Evolutionary conservation across 1,140 invertebrate genomes (phyloP).

Genomic region (Dendroctonus valens): DNA sequence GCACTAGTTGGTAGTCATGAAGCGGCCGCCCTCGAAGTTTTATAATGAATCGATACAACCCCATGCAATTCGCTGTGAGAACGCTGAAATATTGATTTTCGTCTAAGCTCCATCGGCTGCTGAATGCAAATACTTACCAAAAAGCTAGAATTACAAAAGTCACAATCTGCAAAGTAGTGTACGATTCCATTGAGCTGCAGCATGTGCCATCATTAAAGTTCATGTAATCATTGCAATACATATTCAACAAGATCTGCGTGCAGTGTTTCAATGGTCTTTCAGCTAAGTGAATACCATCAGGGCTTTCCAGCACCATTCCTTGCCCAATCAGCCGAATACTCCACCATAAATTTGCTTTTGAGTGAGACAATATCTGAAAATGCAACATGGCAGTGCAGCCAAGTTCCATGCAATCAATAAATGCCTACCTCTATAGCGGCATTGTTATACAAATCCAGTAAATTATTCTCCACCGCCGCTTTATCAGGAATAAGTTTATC

Average conservation of each 20-base stretch:
- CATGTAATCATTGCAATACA: conserved; percentile 98
- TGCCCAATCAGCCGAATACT: conserved; percentile 78
- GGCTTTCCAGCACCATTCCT: conserved; percentile 68
- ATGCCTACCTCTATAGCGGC: conserved; percentile 68
- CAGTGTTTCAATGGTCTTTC: conserved; percentile 63
- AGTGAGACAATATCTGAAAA: conserved; percentile 57
- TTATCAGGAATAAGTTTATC: conserved; percentile 63
- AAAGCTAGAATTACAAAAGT: conserved; percentile 77
- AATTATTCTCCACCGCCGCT: conserved; percentile 73
- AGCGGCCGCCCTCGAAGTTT: conserved; percentile 50
- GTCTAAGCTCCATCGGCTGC: background rate
- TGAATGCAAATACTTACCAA: conserved; percentile 61
- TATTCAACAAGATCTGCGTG: conserved; percentile 90
- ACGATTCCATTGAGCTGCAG: conserved; percentile 84
- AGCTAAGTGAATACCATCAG: conserved; percentile 66
- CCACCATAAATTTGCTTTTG: conserved; percentile 76
- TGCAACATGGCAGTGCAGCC: background rate
- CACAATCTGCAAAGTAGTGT: conserved; percentile 85
- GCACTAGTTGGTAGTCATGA: conserved; percentile 50
- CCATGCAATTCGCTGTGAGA: conserved; percentile 56
- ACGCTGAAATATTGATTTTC: conserved; percentile 54
- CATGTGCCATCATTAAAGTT: conserved; percentile 97
- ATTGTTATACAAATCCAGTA: conserved; percentile 80
- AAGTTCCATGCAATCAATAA: conserved; percentile 1
- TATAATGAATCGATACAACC: conserved; percentile 55